Evolutionary conservation across 2,797 vertebrate genomes (phyloP).

Genomic region (Philypnodon macrostomus): DNA sequence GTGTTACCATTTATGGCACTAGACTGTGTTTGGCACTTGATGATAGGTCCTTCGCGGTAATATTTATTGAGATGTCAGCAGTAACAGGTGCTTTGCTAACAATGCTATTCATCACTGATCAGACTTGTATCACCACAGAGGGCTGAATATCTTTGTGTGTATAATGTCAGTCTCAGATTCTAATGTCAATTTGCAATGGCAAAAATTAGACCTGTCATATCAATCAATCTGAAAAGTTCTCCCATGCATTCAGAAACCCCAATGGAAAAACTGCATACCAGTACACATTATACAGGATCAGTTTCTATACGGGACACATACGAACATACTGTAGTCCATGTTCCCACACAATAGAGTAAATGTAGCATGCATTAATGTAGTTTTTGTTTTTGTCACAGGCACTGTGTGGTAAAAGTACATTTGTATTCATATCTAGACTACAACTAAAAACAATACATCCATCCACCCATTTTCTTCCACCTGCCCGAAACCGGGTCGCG

Average conservation of each 20-base stretch:
- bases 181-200: constrained; percentile 2
- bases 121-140: background rate
- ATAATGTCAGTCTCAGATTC: too few species aligned
- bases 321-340: too few species aligned
- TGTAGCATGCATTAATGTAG: too few species aligned
- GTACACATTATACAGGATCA: constrained; percentile 5
- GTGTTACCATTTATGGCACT: constrained; percentile 11
- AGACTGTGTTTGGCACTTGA: constrained; percentile 2
- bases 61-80: constrained; percentile 31
- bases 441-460: too few species aligned
- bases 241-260: constrained; percentile 27
- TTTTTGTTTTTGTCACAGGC: too few species aligned
- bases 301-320: constrained; percentile 11
- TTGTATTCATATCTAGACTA: too few species aligned
- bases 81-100: constrained; percentile 49
- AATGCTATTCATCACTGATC: constrained; percentile 8
- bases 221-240: too few species aligned
- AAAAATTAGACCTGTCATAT: constrained; percentile 47
- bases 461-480: too few species aligned
- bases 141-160: too few species aligned
- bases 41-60: constrained; percentile 12
- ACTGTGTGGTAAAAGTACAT: too few species aligned
- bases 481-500: too few species aligned
- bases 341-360: background rate
- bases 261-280: constrained; percentile 18